Evolutionary conservation across 2,797 vertebrate species (phyloP).

Genomic region (Mionectes olivaceus): DNA sequence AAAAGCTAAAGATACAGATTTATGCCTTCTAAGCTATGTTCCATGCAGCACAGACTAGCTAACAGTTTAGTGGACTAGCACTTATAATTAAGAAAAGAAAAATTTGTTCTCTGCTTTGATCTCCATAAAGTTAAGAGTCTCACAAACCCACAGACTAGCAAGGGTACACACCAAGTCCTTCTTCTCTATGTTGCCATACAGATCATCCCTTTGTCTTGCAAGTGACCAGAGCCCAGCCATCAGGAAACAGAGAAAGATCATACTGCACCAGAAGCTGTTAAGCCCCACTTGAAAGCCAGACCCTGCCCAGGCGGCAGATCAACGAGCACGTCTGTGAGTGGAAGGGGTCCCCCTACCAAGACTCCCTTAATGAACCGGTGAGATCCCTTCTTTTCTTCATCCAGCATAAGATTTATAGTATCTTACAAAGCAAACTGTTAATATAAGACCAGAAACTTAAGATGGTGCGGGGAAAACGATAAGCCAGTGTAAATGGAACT

Average conservation of each 20-base stretch:
- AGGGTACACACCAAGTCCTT: not conserved
- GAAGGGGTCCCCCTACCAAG: not conserved
- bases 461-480: not conserved
- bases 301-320: not conserved
- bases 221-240: not conserved
- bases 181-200: not conserved
- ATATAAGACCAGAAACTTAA: not conserved
- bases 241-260: not conserved
- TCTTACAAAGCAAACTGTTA: not conserved
- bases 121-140: not conserved
- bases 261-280: not conserved
- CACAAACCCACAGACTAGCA: not conserved
- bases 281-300: not conserved
- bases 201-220: not conserved
- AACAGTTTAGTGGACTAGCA: not conserved
- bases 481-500: not conserved
- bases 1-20: not conserved
- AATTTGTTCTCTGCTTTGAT: not conserved
- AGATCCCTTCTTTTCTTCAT: not conserved
- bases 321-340: not conserved
- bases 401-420: not conserved
- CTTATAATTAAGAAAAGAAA: not conserved
- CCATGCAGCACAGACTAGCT: not conserved
- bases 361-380: not conserved
- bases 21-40: not conserved